A percentile compares a stretch with the other conserved stretches of the same genome.
These are phyloP conservation scores for Idaea aversata DNA, from an alignment of 2,888 invertebrate genomes.

Conservation along the genomic window DNA sequence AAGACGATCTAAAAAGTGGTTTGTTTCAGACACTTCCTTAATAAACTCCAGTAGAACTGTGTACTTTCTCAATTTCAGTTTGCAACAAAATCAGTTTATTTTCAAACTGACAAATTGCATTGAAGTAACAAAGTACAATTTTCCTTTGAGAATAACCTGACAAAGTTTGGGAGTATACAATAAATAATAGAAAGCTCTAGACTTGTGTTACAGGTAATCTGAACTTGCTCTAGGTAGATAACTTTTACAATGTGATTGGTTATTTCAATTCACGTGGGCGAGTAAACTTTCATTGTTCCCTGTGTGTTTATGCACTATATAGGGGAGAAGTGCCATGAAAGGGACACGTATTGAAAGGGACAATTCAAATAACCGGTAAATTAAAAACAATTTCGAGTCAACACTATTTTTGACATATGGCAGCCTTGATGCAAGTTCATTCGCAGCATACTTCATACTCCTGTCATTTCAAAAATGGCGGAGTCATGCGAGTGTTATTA, in stretches of 20 bases:
- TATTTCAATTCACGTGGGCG: not conserved
- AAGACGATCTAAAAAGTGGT: conserved; percentile 18
- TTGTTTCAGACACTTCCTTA: conserved; percentile 36
- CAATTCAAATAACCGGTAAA: too few relatives aligned
- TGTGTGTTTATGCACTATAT: too few relatives aligned
- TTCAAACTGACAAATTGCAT: conserved; percentile 71
- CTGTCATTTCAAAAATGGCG: too few relatives aligned
- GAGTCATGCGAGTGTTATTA: too few relatives aligned
- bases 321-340: too few relatives aligned
- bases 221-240: not conserved
- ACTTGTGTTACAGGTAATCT: not conserved
- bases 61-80: conserved; percentile 74
- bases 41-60: conserved; percentile 53
- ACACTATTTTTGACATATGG: too few relatives aligned
- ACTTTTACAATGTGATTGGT: not conserved
- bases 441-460: too few relatives aligned
- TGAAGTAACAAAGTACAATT: conserved; percentile 66
- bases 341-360: too few relatives aligned
- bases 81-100: conserved; percentile 76
- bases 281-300: not conserved
- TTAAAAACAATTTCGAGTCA: too few relatives aligned
- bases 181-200: conserved; percentile 35
- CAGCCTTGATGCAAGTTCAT: too few relatives aligned
- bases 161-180: conserved; percentile 49
- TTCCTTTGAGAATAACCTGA: conserved; percentile 62